Evolutionary conservation across 2,113 vertebrate species (phyloP).

Genomic region (Archocentrus centrarchus): DNA sequence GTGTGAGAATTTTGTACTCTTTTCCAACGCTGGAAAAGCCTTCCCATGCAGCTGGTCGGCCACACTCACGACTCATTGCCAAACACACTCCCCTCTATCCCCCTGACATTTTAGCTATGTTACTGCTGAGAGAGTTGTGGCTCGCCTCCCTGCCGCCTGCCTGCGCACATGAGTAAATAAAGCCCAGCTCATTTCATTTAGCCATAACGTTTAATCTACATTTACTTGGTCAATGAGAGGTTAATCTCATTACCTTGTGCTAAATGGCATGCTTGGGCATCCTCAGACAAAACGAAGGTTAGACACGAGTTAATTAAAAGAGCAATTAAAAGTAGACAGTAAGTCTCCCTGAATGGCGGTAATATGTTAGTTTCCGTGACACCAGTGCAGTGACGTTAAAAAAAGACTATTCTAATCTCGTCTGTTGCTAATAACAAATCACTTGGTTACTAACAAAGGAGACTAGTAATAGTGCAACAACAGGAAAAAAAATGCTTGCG

Average conservation of each 20-base stretch:
- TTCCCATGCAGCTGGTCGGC: conserved; percentile 65
- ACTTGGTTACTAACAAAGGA: conserved; percentile 40
- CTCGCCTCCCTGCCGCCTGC: conserved; percentile 62
- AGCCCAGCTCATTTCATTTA: conserved; percentile 65
- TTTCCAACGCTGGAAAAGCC: conserved; percentile 35
- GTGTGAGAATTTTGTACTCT: conserved; percentile 46
- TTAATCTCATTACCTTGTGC: conserved; percentile 74
- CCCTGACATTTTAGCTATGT: conserved; percentile 75
- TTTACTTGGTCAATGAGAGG: conserved; percentile 70
- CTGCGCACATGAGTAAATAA: conserved; percentile 65
- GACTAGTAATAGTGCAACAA: conserved; percentile 29
- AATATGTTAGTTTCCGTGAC: conserved; percentile 53
- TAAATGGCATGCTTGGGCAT: conserved; percentile 72
- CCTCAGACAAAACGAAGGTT: conserved; percentile 63
- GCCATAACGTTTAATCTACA: conserved; percentile 69
- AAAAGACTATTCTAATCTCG: conserved; percentile 14
- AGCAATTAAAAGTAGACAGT: conserved; percentile 75
- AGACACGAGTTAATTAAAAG: conserved; percentile 77
- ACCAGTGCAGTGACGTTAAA: conserved; percentile 3
- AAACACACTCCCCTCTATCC: conserved; percentile 67
- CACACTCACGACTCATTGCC: conserved; percentile 51
- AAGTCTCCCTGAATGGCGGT: conserved; percentile 42
- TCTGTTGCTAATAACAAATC: conserved; percentile 56
- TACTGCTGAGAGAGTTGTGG: conserved; percentile 63
- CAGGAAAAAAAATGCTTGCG: conserved; percentile 13